Base-by-base conservation (phyloP, 2,113 vertebrate species). In the Chaetorhynchus papuensis region DNA sequence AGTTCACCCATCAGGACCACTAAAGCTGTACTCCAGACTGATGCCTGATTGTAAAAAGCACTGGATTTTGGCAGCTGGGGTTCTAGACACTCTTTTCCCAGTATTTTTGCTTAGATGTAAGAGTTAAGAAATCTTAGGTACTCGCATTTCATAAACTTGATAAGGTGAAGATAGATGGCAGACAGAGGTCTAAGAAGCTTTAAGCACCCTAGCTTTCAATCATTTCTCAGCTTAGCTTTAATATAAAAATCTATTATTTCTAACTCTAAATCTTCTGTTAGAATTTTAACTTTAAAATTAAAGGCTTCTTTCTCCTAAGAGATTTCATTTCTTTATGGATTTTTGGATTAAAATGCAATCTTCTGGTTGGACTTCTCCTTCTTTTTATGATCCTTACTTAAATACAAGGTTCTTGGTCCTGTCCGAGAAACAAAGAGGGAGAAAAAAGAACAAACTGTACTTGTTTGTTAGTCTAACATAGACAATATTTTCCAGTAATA, bases 201-300 rank as follows among this genome's bases (percentile, higher is more conserved):
- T 88, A 83, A 69, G 27, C 6, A 57, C 42, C 30, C 24, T 39
- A 66, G 50, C 4, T 92, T 94, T 90, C 85, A 85, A 85, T 93
- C 18, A 83, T 63, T 91, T 91, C 50, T 72, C 22, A 74, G 11
- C 13, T 83, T 85, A 89, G 23, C 30, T 88, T 93, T 90, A 86
- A 92, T 81, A 82, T 42, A 66, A 88, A 93, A 94, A 85, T 57
- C 74, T 83, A 39, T 90, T 92, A 66, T 90, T 93, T 92, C 60
- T 70, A 86, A 75, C 56, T 74, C 56, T 74, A 81, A 74, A 77
- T 63, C 39, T 77, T 72, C 70, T 83, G 21, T 61, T 94, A 83
- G 44, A 88, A 66, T 93, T 93, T 68, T 72, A 90, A 69, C 50
- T 80, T 89, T 47, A 83, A 82, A 95, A 95, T 31, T n/a, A 33